Evolutionary conservation across 1,140 invertebrate genomes (phyloP).

Genomic region (Hycleus cichorii): DNA sequence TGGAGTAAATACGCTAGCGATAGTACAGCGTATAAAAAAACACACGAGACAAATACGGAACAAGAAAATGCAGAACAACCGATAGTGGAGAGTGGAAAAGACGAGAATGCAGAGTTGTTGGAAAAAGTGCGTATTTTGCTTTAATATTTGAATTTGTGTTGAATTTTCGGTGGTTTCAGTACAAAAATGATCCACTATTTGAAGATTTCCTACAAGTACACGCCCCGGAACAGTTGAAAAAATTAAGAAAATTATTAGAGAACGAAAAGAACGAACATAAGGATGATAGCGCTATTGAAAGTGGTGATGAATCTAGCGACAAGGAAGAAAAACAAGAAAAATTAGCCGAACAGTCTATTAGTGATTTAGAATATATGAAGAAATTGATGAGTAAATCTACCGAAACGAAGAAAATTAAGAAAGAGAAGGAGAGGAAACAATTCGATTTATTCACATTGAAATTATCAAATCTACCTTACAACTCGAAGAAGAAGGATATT

Average conservation of each 20-base stretch:
- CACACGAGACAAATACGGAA: slow-evolving; percentile 36
- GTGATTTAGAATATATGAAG: slow-evolving; percentile 60
- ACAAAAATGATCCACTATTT: slow-evolving; percentile 85
- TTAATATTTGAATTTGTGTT: not conserved
- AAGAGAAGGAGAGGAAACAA: slow-evolving; percentile 37
- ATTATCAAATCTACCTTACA: slow-evolving; percentile 58
- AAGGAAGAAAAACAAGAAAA: slow-evolving; percentile 38
- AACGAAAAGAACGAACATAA: slow-evolving; percentile 27
- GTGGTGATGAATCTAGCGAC: slow-evolving; percentile 30
- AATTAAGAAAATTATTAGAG: slow-evolving; percentile 37
- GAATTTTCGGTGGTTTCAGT: slow-evolving; percentile 45
- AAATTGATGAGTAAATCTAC: slow-evolving; percentile 21
- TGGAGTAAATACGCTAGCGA: slow-evolving; percentile 82
- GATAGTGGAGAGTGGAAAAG: slow-evolving; percentile 39
- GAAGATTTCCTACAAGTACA: slow-evolving; percentile 81
- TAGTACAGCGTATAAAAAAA: slow-evolving; percentile 55
- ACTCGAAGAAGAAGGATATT: slow-evolving; percentile 70
- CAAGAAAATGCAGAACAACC: slow-evolving; percentile 31
- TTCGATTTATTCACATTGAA: slow-evolving; percentile 52
- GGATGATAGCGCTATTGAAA: slow-evolving; percentile 24
- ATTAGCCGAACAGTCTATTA: slow-evolving; percentile 58
- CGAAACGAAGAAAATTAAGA: slow-evolving; percentile 34
- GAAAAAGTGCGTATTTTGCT: slow-evolving; percentile 47
- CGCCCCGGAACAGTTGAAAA: slow-evolving; percentile 47
- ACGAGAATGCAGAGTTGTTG: slow-evolving; percentile 51